These are phyloP conservation scores for Trichosurus vulpecula DNA, from an alignment of 2,797 vertebrate species.

Conservation along the genomic window DNA sequence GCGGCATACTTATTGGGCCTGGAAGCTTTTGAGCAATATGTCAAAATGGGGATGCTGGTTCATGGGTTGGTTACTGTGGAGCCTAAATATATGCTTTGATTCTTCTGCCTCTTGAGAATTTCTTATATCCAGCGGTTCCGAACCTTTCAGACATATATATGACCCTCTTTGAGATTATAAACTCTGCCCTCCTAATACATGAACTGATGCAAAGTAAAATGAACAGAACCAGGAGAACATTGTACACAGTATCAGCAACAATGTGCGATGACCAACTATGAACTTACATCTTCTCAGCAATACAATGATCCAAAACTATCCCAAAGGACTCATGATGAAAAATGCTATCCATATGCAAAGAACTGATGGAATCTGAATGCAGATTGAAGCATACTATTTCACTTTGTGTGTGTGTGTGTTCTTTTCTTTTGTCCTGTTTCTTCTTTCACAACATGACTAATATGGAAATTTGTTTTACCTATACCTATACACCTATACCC, in stretches of 20 bases:
- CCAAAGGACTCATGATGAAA: background rate
- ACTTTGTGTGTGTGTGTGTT: background rate
- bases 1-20: no score
- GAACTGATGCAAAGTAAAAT: background rate
- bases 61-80: no score
- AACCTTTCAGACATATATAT: no score
- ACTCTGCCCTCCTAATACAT: no score
- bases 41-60: no score
- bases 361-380: background rate
- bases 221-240: background rate
- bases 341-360: background rate
- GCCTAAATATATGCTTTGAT: no score
- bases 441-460: background rate
- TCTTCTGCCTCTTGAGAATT: no score
- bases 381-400: background rate
- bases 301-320: background rate
- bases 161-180: no score
- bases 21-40: no score
- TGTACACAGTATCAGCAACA: background rate
- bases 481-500: no score
- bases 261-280: background rate
- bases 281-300: background rate
- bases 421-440: background rate
- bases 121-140: no score
- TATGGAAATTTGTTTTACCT: background rate